phyloP scores from a whole-genome alignment of 1,140 invertebrate genomes.

The Macrocentrus cingulum region DNA sequence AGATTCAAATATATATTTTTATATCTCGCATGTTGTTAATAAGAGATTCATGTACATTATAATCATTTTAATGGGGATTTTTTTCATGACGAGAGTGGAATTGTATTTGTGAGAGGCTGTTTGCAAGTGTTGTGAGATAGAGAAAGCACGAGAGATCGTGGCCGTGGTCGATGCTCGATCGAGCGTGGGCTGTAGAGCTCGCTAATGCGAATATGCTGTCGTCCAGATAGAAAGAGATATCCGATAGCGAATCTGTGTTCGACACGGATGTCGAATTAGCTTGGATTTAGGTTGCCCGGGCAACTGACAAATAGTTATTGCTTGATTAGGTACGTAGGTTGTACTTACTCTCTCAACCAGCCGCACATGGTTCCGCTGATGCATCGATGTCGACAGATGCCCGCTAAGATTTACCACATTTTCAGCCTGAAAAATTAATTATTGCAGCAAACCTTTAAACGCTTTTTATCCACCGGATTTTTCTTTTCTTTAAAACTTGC shows the following conservation, averaged over 20 bases:
- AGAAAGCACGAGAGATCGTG: slow-evolving; percentile 39
- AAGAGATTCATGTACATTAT: too few species aligned
- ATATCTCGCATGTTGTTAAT: too few species aligned
- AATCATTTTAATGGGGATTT: too few species aligned
- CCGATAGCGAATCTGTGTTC: slow-evolving; percentile 60
- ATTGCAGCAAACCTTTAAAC: too few species aligned
- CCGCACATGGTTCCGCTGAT: slow-evolving; percentile 24
- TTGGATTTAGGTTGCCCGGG: slow-evolving; percentile 60
- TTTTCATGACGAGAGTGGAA: too few species aligned
- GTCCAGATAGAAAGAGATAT: slow-evolving; percentile 61
- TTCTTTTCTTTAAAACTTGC: too few species aligned
- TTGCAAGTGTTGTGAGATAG: too few species aligned
- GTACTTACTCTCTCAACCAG: slow-evolving; percentile 38
- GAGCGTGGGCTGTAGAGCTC: slow-evolving; percentile 58
- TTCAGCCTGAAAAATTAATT: too few species aligned
- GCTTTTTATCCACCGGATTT: too few species aligned
- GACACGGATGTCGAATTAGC: slow-evolving; percentile 62
- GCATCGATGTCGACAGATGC: slow-evolving; percentile 1
- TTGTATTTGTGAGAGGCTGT: too few species aligned
- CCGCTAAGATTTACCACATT: background rate
- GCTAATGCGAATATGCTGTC: slow-evolving; percentile 62
- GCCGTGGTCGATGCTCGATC: slow-evolving; percentile 53
- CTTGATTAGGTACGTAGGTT: slow-evolving; percentile 58
- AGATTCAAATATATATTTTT: too few species aligned
- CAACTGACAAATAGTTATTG: slow-evolving; percentile 62